Evolutionary conservation across 1,140 invertebrate genomes (phyloP).

Genomic region (Hermatobates lingyangjiaoensis): DNA sequence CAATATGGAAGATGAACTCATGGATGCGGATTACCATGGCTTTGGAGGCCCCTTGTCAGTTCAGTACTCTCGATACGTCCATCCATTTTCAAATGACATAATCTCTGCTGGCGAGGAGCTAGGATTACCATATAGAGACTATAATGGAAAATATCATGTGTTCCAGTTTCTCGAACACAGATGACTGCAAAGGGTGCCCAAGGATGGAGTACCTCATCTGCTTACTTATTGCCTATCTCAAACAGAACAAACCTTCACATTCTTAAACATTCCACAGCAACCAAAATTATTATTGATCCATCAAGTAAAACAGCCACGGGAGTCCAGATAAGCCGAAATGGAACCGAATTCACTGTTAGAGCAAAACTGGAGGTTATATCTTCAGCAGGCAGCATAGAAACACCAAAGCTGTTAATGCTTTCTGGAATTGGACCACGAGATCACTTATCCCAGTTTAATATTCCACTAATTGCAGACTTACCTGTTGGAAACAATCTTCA

Average conservation of each 20-base stretch:
- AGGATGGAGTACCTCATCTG: conserved; percentile 21
- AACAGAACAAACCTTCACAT: conserved; percentile 25
- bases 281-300: conserved; percentile 32
- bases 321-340: conserved; percentile 30
- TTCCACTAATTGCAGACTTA: conserved; percentile 40
- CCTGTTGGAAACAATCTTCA: conserved; percentile 60
- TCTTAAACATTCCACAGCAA: conserved; percentile 26
- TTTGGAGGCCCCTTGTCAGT: neutral
- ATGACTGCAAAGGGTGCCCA: conserved; percentile 24
- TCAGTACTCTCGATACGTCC: neutral
- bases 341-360: conserved; percentile 21
- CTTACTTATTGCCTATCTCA: conserved; percentile 37
- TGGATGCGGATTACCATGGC: conserved; percentile 30
- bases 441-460: conserved; percentile 43
- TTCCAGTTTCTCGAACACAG: conserved; percentile 13
- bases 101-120: conserved; percentile 44
- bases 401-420: conserved; percentile 43
- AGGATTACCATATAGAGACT: conserved; percentile 44
- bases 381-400: conserved; percentile 38
- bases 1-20: conserved; percentile 27
- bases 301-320: conserved; percentile 34
- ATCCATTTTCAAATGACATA: conserved; percentile 28
- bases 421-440: conserved; percentile 49
- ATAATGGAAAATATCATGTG: conserved; percentile 50
- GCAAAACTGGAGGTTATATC: conserved; percentile 37